Base-by-base conservation (phyloP, 2,797 vertebrate genomes). In the Falco cherrug region DNA sequence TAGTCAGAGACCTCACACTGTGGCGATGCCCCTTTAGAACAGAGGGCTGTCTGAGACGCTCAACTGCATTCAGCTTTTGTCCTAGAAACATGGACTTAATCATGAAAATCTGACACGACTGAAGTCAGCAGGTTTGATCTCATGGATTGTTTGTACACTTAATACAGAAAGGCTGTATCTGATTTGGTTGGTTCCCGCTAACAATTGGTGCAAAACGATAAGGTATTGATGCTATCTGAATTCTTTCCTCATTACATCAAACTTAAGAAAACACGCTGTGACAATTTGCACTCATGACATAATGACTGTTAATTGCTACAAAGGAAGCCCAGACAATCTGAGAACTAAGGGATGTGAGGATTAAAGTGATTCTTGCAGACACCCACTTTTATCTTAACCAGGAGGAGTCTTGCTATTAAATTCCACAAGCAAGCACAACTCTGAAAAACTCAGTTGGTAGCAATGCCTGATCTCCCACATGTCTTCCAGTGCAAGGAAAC, bases 171-270 rank as follows among this genome's bases (percentile, higher is more conserved):
- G 83, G 65, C 76, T 96, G 82, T 14, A 39, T 54, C 75, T 59
- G 45, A 51, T 91, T 68, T 74, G 57, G 61, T 51, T 48, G 65
- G 69, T 89, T 89, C 89, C 79, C 76, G 61, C 47, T 88, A 81
- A 71, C 35, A 41, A 43, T 47, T 84, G 48, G 57, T 26, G 43
- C n/a, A 92, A 90, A 83, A 69, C 22, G 29, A 51, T 60, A 71
- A 96, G 75, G 92, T 89, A 87, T 53, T 10, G 7, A 56, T 88
- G 85, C 39, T 35, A 81, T 94, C 77, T 39, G 59, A 88, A 90
- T 94, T 95, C 86, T 87, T 95, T 87, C 85, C 83, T 94, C 56
- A 33, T 93, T 89, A 74, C 89, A 75, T 56, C 79, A 84, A 84
- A 63, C 51, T 75, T 61, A 29, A 75, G 61, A 71, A 80, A 92